These are phyloP conservation scores for Invenusta paracnida DNA, from an alignment of 2,888 invertebrate species.

Conservation along the genomic window DNA sequence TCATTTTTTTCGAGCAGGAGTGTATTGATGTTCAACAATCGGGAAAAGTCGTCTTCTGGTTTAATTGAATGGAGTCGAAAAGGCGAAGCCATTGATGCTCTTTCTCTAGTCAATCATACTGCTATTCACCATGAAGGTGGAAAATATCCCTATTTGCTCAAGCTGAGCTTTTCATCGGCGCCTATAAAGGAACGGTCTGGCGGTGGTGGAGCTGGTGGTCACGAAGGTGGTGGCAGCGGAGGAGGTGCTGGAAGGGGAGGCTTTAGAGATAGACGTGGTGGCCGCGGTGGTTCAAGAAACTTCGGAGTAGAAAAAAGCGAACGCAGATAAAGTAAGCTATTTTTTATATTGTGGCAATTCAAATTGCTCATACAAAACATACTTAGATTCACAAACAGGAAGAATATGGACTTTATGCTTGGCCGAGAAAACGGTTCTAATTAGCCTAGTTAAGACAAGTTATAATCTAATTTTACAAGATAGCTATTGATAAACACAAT, in stretches of 20 bases:
- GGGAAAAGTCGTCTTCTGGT: conserved; percentile 72
- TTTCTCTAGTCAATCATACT: conserved; percentile 92
- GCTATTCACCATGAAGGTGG: conserved; percentile 78
- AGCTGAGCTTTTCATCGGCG: conserved; percentile 89
- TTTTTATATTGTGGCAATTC: no score
- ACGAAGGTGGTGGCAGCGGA: conserved; percentile 14
- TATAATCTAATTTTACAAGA: no score
- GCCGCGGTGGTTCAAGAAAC: background rate
- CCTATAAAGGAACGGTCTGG: conserved; percentile 47
- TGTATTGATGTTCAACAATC: background rate
- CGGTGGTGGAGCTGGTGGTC: background rate
- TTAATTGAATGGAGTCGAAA: conserved; percentile 87
- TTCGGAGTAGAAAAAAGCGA: no score
- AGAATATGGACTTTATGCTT: no score
- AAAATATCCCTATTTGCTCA: conserved; percentile 96
- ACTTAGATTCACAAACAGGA: no score
- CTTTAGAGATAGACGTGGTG: background rate
- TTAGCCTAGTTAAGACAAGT: no score
- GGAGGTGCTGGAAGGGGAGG: background rate
- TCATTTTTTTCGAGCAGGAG: no score
- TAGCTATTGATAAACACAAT: no score
- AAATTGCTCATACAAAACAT: background rate
- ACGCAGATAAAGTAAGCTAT: no score
- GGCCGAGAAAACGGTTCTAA: no score
- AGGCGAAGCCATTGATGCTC: conserved; percentile 84